Evolutionary conservation across 2,113 vertebrate genomes (phyloP).

Genomic region (Chloroceryle aenea): DNA sequence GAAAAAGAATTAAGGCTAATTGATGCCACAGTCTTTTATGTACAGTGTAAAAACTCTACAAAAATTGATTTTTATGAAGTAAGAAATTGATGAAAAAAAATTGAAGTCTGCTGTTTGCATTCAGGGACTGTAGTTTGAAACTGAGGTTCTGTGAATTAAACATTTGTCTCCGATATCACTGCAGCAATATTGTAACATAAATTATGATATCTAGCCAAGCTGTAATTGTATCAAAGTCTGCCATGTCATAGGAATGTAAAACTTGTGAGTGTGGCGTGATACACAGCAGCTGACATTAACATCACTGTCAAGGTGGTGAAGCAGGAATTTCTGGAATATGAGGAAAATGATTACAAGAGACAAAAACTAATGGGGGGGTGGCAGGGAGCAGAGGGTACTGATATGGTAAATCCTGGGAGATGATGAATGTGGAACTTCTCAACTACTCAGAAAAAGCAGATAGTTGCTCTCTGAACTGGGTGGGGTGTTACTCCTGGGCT

Average conservation of each 20-base stretch:
- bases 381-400: not conserved
- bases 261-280: constrained; percentile 33
- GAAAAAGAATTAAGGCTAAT: constrained; percentile 88
- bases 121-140: constrained; percentile 34
- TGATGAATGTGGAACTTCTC: not conserved
- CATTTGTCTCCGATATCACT: constrained; percentile 51
- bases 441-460: not conserved
- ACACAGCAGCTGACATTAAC: not conserved
- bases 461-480: not conserved
- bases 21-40: constrained; percentile 94
- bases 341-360: not conserved
- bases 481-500: not conserved
- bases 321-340: not conserved
- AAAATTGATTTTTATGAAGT: constrained; percentile 84
- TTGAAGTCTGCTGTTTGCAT: constrained; percentile 43
- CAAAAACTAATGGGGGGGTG: not conserved
- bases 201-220: constrained; percentile 38
- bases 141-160: constrained; percentile 54
- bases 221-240: constrained; percentile 66
- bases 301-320: not conserved
- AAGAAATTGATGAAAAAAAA: constrained; percentile 68
- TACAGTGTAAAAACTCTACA: constrained; percentile 76
- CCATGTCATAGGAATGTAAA: constrained; percentile 9
- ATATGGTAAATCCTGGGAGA: not conserved
- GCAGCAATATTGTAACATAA: constrained; percentile 53